These are phyloP conservation scores for Notothenia rossii DNA, from an alignment of 2,113 vertebrate species.

Conservation along the genomic window DNA sequence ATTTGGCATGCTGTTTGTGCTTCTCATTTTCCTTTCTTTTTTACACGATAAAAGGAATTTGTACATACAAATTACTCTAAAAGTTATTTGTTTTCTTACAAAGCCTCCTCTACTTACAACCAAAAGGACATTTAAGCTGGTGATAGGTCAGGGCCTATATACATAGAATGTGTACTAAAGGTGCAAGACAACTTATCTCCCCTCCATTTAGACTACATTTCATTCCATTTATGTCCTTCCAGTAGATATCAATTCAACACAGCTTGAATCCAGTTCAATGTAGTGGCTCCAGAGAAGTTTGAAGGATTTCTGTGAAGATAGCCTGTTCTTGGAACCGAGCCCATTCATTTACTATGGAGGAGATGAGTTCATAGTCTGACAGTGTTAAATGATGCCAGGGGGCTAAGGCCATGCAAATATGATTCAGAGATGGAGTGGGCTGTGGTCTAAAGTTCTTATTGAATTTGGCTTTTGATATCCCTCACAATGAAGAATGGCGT, in stretches of 20 bases:
- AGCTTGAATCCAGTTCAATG: conserved; percentile 36
- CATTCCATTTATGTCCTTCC: background rate
- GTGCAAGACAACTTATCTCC: conserved; percentile 35
- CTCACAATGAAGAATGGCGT: conserved; percentile 67
- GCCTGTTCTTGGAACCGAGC: conserved; percentile 67
- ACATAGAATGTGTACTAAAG: conserved; percentile 13
- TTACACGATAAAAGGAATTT: background rate
- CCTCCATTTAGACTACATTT: conserved; percentile 38
- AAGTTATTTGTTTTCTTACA: background rate
- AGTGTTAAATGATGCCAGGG: conserved; percentile 74
- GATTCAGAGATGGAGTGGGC: conserved; percentile 75
- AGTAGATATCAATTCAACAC: conserved; percentile 29
- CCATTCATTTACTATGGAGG: conserved; percentile 73
- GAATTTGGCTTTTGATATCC: conserved; percentile 75
- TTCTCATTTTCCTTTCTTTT: background rate
- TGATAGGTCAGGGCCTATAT: background rate
- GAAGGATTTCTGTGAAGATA: conserved; percentile 61
- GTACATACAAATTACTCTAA: background rate
- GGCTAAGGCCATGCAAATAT: conserved; percentile 77
- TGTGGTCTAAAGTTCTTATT: conserved; percentile 76
- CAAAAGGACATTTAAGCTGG: background rate
- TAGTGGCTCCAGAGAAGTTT: conserved; percentile 41
- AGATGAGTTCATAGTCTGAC: conserved; percentile 76
- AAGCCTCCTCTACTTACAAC: background rate
- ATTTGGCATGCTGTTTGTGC: background rate